Conservation (phyloP, 2,888 invertebrate genomes). For the Unio pictorum region DNA sequence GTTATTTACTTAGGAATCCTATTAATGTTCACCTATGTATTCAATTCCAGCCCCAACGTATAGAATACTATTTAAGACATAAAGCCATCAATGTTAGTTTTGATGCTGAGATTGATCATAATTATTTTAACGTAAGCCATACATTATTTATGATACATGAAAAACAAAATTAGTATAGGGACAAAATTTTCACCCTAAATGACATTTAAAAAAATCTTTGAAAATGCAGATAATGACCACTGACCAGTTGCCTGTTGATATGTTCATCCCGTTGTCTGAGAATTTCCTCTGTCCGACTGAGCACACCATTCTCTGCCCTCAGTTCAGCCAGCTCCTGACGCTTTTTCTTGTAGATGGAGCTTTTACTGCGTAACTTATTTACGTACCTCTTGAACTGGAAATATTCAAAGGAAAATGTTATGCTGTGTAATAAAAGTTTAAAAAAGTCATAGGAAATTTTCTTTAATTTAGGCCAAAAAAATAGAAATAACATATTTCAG, state of each 20-base stretch:
- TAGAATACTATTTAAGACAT: too few species aligned
- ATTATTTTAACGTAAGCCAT: neutral
- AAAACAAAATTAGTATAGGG: neutral
- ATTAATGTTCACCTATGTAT: too few species aligned
- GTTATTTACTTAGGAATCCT: too few species aligned
- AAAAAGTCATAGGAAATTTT: too few species aligned
- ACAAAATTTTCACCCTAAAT: neutral
- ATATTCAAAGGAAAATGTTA: neutral
- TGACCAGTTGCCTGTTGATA: constrained; percentile 76
- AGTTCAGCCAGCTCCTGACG: constrained; percentile 83
- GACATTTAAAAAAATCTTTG: neutral
- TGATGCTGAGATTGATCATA: neutral
- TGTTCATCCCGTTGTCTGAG: constrained; percentile 75
- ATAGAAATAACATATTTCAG: too few species aligned
- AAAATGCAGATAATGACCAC: constrained; percentile 21
- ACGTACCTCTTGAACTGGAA: constrained; percentile 86
- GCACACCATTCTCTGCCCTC: constrained; percentile 83
- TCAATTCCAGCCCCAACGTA: too few species aligned
- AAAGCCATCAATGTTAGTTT: too few species aligned
- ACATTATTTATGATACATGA: neutral
- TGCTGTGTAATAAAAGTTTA: too few species aligned
- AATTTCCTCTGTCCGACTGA: constrained; percentile 84
- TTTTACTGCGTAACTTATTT: constrained; percentile 84
- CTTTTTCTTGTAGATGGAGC: constrained; percentile 86
- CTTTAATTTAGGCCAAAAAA: too few species aligned